Base-by-base conservation (phyloP, 2,888 invertebrate genomes). In the Idaea dimidiata region DNA sequence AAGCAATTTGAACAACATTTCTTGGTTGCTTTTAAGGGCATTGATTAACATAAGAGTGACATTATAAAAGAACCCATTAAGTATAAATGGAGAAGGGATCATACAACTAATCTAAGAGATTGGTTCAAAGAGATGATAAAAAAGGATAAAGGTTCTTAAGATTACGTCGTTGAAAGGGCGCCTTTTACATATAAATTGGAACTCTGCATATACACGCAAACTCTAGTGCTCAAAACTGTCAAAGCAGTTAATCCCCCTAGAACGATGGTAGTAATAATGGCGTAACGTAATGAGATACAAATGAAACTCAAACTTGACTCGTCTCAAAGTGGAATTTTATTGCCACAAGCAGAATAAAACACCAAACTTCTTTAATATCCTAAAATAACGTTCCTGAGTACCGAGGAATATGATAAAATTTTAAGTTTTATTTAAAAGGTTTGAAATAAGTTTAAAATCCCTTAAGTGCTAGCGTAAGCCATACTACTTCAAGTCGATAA, bases 401-500 rank as follows among this genome's bases (percentile, higher is more conserved):
- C 10, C 16, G 56, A 17, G 56, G 72, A 73, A 72, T 73, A 62
- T 67, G 65, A 69, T 70, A 71, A 67, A 69, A 67, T 70, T 62
- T 70, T 69, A 72, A 73, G 70, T 74, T 72, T 69, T 62, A 60
- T 60, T 59, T 66, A 62, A 67, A 66, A 66, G 76, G 71, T 73
- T 72, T 61, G 66, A 72, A 74, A 77, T 73, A 73, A 76, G 70
- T 72, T 72, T 69, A 65, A 70, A 77, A 76, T 76, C 71, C 74
- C 71, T 79, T 62, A 68, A 74, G 72, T 74, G 69, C 69, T 62
- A 68, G 65, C 69, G 64, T 73, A 64, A 69, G 74, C 71, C 66
- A 66, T 71, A 68, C 71, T 72, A 64, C 70, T 71, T 66, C 59
- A 62, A 66, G 63, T 58, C 63, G 55, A 58, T 31, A 61, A 24